Percentiles rank a stretch among this genome's conserved stretches.
Conservation (phyloP, 2,113 vertebrate genomes). For the Nymphicus hollandicus region DNA sequence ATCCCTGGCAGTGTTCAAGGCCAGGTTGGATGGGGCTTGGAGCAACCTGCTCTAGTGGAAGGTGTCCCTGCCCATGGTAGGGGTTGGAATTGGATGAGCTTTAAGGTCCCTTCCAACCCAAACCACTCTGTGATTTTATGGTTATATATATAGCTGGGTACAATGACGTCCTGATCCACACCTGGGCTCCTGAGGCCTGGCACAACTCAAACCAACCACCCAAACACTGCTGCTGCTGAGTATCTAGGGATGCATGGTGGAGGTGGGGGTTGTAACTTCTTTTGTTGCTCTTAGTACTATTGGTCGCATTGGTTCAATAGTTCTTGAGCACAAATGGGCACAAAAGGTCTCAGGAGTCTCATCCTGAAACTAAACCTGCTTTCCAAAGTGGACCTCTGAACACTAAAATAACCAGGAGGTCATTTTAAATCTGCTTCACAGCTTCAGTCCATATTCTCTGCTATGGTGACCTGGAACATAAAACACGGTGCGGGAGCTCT, state of each 20-base stretch:
- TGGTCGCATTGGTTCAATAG: not conserved
- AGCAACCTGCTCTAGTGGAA: not conserved
- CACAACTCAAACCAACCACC: not conserved
- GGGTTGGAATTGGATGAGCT: too few relatives aligned
- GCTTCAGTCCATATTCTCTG: not conserved
- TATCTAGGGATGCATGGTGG: accelerated
- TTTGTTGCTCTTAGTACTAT: not conserved
- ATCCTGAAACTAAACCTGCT: not conserved
- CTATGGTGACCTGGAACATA: not conserved
- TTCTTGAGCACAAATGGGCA: not conserved
- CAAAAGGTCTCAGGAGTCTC: not conserved
- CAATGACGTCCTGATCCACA: accelerated
- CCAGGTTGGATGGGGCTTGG: not conserved
- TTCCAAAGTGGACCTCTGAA: not conserved
- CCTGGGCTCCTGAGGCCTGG: not conserved
- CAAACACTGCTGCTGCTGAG: not conserved
- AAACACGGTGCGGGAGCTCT: not conserved
- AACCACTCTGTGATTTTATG: not conserved
- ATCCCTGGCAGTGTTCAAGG: not conserved
- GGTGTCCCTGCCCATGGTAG: not conserved
- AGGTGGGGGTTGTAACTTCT: not conserved
- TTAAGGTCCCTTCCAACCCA: not conserved
- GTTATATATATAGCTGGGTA: accelerated
- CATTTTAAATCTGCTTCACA: not conserved
- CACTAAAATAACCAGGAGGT: not conserved